A percentile compares a stretch with the other conserved stretches of the same genome.
Conservation (phyloP, 2,888 invertebrate species). For the Clistopyga incitator region DNA sequence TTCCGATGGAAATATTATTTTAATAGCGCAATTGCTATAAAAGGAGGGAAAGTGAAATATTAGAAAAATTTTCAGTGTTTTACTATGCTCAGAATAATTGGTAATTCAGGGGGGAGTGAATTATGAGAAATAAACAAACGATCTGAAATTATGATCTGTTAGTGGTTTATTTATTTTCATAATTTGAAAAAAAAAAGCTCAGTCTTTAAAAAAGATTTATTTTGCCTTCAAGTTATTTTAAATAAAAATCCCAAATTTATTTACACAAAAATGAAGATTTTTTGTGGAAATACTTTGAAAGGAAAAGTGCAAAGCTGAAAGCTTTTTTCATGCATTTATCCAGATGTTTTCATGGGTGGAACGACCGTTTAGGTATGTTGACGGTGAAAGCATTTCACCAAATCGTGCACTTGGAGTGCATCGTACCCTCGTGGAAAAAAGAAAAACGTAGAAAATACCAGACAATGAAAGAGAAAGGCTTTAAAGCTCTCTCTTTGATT, state of each 20-base stretch:
- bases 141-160: background rate
- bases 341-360: slow-evolving; percentile 7
- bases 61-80: too few species aligned
- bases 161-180: background rate
- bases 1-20: background rate
- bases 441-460: slow-evolving; percentile 29
- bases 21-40: background rate
- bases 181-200: too few species aligned
- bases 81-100: background rate
- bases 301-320: background rate
- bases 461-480: slow-evolving; percentile 38
- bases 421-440: slow-evolving; percentile 8
- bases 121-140: background rate
- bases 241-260: background rate
- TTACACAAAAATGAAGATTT: background rate
- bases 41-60: background rate
- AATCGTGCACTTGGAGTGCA: slow-evolving; percentile 14
- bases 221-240: background rate
- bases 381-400: slow-evolving; percentile 5
- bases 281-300: background rate
- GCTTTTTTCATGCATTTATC: background rate
- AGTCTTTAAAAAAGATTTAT: too few species aligned
- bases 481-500: slow-evolving; percentile 47
- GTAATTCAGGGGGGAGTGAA: background rate
- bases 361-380: slow-evolving; percentile 6